Evolutionary conservation across 2,797 vertebrate species (phyloP).

Genomic region (Macrochelys suwanniensis): DNA sequence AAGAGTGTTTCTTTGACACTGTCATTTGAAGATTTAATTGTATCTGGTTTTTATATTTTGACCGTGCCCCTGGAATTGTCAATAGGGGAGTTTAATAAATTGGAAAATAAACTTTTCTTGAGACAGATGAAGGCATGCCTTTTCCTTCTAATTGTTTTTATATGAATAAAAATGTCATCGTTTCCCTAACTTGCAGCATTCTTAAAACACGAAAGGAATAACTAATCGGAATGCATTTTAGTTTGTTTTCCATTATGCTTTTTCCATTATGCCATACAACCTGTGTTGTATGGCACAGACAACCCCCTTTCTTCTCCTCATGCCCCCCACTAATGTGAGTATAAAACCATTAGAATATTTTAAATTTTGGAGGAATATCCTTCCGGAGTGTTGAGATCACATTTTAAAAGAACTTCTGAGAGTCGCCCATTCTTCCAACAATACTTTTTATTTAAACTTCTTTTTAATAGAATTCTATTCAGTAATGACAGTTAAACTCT

Average conservation of each 20-base stretch:
- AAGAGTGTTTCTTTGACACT: neutral
- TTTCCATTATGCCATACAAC: too few species aligned
- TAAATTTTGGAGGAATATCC: neutral
- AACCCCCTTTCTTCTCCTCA: neutral
- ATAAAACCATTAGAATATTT: neutral
- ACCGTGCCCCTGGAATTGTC: neutral
- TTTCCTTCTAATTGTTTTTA: neutral
- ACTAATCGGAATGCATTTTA: neutral
- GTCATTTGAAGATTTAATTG: neutral
- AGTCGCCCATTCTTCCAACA: neutral
- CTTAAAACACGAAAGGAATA: neutral
- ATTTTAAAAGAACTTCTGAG: neutral
- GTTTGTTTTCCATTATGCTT: neutral
- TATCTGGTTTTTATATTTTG: constrained; percentile 7
- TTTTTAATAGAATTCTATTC: neutral
- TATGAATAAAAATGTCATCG: neutral
- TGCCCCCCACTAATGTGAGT: neutral
- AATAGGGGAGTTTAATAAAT: neutral
- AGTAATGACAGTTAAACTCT: neutral
- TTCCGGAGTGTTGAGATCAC: neutral
- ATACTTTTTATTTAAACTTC: neutral
- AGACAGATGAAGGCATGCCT: neutral
- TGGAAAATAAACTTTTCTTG: neutral
- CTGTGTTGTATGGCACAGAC: neutral
- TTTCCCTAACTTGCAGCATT: neutral